These are phyloP conservation scores for Hypotaenidia okinawae DNA, from an alignment of 2,797 vertebrate species.

Conservation along the genomic window DNA sequence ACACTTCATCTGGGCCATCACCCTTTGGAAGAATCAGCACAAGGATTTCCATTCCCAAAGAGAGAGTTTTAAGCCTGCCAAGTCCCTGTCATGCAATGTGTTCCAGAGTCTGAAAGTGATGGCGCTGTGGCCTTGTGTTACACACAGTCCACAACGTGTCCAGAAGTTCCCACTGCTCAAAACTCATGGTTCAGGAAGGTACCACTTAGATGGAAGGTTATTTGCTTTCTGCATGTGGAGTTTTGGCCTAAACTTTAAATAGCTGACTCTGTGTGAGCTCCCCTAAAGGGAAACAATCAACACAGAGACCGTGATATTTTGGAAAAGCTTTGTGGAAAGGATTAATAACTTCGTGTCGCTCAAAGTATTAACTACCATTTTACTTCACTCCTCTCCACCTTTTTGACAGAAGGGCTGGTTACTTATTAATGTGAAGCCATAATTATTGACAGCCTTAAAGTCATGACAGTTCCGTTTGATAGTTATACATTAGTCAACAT, in stretches of 20 bases:
- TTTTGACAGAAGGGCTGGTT: constrained; percentile 64
- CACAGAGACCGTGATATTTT: background rate
- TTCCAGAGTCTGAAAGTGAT: background rate
- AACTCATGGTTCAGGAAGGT: background rate
- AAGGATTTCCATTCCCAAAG: constrained; percentile 29
- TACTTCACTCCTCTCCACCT: constrained; percentile 47
- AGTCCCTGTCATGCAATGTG: rapidly evolving
- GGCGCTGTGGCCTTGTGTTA: background rate
- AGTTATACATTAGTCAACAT: constrained; percentile 69
- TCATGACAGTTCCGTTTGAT: constrained; percentile 63
- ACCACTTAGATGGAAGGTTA: background rate
- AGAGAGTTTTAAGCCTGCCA: background rate
- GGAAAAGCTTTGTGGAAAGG: background rate
- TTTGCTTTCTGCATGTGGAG: background rate
- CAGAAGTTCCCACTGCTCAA: background rate
- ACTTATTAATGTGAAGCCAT: constrained; percentile 68
- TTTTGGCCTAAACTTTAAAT: background rate
- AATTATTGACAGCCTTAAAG: constrained; percentile 68
- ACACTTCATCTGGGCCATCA: background rate
- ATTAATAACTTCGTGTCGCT: constrained; percentile 46
- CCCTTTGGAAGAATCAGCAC: constrained; percentile 1
- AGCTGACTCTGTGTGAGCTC: background rate
- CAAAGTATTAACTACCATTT: constrained; percentile 41
- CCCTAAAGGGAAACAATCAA: background rate
- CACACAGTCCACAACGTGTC: background rate